Percentiles rank a stretch among this genome's conserved stretches.
Conservation (phyloP, 1,140 invertebrate genomes). For the Eulimnadia texana region DNA sequence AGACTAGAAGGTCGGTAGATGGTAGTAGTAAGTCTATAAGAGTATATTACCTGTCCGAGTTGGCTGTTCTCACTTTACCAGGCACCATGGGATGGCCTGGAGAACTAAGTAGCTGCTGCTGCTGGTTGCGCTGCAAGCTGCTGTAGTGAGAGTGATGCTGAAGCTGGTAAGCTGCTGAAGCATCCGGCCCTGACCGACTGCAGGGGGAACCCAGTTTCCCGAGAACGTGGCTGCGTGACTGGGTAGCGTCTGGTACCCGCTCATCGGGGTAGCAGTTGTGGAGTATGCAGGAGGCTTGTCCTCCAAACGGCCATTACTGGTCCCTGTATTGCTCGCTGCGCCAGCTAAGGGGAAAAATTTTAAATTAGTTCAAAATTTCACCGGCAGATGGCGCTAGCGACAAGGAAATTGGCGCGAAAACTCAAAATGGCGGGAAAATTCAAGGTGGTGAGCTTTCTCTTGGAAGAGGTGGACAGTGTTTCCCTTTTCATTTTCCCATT, state of each 20-base stretch:
- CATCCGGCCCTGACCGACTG: constrained; percentile 40
- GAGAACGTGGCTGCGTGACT: constrained; percentile 32
- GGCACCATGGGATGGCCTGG: constrained; percentile 55
- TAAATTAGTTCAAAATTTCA: constrained; percentile 5
- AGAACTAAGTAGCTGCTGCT: constrained; percentile 45
- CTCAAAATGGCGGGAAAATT: background rate
- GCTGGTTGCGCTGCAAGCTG: constrained; percentile 17
- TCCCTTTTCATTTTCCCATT: too few relatives aligned
- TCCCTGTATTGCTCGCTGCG: constrained; percentile 62
- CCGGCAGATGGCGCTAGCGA: background rate
- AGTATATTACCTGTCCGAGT: constrained; percentile 43
- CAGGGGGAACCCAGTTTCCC: constrained; percentile 89
- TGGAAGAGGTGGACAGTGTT: too few relatives aligned
- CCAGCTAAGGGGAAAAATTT: constrained; percentile 22
- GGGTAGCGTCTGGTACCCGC: constrained; percentile 23
- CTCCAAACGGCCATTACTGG: constrained; percentile 34
- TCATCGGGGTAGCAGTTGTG: constrained; percentile 23
- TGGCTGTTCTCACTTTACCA: constrained; percentile 48
- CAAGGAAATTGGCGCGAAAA: background rate
- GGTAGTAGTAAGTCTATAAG: too few relatives aligned
- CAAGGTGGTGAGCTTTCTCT: background rate
- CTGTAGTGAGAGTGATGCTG: constrained; percentile 18
- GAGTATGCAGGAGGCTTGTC: constrained; percentile 43
- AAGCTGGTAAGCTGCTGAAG: constrained; percentile 13
- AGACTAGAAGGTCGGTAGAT: too few relatives aligned